Conservation (phyloP, 2,113 vertebrate species). For the Pituophis catenifer region DNA sequence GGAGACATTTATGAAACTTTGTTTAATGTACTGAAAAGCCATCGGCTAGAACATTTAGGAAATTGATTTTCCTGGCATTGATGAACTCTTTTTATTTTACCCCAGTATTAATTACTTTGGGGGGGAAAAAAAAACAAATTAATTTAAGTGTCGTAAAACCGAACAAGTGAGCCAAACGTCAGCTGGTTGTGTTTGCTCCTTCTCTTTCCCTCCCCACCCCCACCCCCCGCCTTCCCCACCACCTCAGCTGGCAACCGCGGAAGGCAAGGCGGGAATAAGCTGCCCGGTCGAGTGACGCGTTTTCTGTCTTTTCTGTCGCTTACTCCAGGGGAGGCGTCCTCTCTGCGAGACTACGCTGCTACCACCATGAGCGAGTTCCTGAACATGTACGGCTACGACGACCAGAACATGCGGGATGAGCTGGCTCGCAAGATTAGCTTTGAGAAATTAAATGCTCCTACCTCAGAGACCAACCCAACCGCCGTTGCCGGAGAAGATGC, state of each 20-base stretch:
- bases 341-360: slow-evolving; percentile 91
- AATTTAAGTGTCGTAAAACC: slow-evolving; percentile 87
- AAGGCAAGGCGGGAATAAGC: slow-evolving; percentile 20
- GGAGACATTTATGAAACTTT: slow-evolving; percentile 87
- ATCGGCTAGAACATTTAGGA: slow-evolving; percentile 88
- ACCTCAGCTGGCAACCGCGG: slow-evolving; percentile 16
- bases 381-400: slow-evolving; percentile 96
- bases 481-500: slow-evolving; percentile 73
- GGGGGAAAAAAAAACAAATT: slow-evolving; percentile 72
- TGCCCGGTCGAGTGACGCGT: neutral
- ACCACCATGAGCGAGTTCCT: slow-evolving; percentile 98
- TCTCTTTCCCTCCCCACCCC: neutral
- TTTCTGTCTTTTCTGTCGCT: slow-evolving; percentile 12
- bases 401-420: slow-evolving; percentile 93
- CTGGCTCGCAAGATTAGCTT: slow-evolving; percentile 96
- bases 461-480: slow-evolving; percentile 73
- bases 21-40: slow-evolving; percentile 90
- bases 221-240: neutral
- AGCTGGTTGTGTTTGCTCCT: slow-evolving; percentile 74
- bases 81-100: slow-evolving; percentile 88
- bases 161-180: slow-evolving; percentile 81
- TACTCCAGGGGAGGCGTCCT: slow-evolving; percentile 84
- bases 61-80: slow-evolving; percentile 90
- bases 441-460: slow-evolving; percentile 88
- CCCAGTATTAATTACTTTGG: slow-evolving; percentile 84